Evolutionary conservation across 2,888 invertebrate species (phyloP).

Genomic region (Nomada ferruginata): DNA sequence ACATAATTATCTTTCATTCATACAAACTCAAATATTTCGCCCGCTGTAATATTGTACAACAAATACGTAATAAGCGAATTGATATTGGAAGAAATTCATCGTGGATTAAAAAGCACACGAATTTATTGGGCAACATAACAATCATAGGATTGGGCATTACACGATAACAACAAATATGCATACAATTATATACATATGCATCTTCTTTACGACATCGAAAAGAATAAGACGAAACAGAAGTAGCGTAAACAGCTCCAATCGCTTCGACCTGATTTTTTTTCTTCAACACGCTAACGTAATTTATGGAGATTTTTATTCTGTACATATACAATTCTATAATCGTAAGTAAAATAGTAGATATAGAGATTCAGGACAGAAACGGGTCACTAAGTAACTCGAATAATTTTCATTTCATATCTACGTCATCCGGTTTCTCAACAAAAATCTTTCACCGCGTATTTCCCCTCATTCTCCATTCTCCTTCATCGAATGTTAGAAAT

Average conservation of each 20-base stretch:
- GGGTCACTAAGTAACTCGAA: constrained; percentile 23
- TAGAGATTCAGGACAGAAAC: constrained; percentile 14
- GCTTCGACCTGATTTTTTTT: constrained; percentile 6
- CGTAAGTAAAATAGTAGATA: constrained; percentile 24
- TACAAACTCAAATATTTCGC: too few species aligned
- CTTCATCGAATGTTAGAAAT: constrained; percentile 5
- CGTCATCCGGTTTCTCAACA: background rate
- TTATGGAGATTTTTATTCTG: background rate
- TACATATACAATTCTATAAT: background rate
- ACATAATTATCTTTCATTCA: too few species aligned
- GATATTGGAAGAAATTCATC: too few species aligned
- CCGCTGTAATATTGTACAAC: too few species aligned
- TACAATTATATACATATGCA: background rate
- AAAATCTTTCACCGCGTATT: background rate
- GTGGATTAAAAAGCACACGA: background rate
- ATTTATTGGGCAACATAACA: background rate
- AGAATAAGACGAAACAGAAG: background rate
- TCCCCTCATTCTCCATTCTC: background rate
- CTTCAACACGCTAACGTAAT: background rate
- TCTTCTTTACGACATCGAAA: background rate
- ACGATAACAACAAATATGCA: background rate
- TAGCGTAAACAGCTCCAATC: constrained; percentile 9
- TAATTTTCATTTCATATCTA: constrained; percentile 3
- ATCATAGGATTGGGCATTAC: too few species aligned
- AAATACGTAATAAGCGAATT: too few species aligned